A percentile compares a stretch with the other conserved stretches of the same genome.
Conservation (phyloP, 2,888 invertebrate species). For the Lymantria dispar region DNA sequence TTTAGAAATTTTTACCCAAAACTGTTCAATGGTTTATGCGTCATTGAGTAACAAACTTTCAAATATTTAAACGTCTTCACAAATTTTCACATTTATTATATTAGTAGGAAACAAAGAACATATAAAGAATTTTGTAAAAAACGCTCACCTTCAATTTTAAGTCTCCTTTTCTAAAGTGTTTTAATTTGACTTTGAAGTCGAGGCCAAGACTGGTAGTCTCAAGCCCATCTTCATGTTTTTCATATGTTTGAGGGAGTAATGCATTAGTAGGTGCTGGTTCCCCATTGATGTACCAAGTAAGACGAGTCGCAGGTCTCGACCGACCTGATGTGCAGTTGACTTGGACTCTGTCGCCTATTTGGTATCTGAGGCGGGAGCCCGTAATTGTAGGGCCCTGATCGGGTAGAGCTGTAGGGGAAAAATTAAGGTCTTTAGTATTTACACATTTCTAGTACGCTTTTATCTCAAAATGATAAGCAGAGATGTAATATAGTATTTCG, state of each 20-base stretch:
- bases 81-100: too few species aligned
- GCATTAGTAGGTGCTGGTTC: conserved; percentile 85
- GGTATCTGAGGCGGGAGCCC: conserved; percentile 91
- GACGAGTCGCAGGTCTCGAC: conserved; percentile 91
- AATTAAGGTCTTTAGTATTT: neutral
- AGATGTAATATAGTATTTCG: too few species aligned
- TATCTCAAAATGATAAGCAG: too few species aligned
- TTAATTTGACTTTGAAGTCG: conserved; percentile 90
- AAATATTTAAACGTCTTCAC: too few species aligned
- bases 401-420: conserved; percentile 84
- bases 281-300: conserved; percentile 94
- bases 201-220: conserved; percentile 90
- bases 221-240: conserved; percentile 83
- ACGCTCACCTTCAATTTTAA: conserved; percentile 89
- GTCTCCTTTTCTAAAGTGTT: conserved; percentile 92
- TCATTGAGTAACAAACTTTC: too few species aligned
- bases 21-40: too few species aligned
- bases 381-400: conserved; percentile 91
- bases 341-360: conserved; percentile 90
- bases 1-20: too few species aligned
- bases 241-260: conserved; percentile 73
- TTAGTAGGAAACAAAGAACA: neutral
- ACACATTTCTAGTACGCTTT: too few species aligned
- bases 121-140: too few species aligned
- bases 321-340: conserved; percentile 93